These are phyloP conservation scores for Cyphomyrus discorhynchus DNA, from an alignment of 2,113 vertebrate species.

Conservation along the genomic window DNA sequence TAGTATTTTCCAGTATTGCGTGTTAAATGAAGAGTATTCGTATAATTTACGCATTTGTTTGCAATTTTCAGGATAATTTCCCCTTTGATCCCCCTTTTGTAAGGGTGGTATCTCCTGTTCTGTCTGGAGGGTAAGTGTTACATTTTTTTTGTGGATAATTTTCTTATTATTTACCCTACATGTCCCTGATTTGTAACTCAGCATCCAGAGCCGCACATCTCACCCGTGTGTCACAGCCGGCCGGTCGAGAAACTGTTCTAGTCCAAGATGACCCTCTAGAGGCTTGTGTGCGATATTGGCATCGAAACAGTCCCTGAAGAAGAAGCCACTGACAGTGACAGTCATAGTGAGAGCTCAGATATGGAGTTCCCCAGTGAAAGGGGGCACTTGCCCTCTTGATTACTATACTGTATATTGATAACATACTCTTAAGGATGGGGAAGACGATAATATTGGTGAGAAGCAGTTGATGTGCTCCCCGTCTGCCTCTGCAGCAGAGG, in stretches of 20 bases:
- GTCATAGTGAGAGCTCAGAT: not conserved
- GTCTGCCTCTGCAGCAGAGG: not conserved
- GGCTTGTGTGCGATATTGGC: not conserved
- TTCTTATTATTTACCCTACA: not conserved
- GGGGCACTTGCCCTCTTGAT: not conserved
- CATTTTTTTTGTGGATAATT: not conserved
- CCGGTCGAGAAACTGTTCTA: not conserved
- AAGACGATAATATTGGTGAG: not conserved
- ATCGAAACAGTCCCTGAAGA: not conserved
- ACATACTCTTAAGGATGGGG: not conserved
- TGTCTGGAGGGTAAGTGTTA: conserved; percentile 88
- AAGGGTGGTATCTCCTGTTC: conserved; percentile 90
- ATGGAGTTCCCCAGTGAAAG: not conserved
- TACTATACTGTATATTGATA: not conserved
- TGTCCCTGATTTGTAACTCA: not conserved
- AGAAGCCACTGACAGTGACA: not conserved
- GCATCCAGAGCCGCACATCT: not conserved
- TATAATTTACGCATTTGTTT: not conserved
- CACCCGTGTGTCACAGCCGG: not conserved
- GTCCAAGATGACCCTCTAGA: not conserved
- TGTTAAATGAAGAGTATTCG: not conserved
- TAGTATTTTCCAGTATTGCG: not conserved
- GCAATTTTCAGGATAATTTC: conserved; percentile 85
- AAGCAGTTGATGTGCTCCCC: not conserved
- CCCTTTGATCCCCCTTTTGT: conserved; percentile 97